Base-by-base conservation (phyloP, 2,113 vertebrate species). In the Neolamprologus devosi region DNA sequence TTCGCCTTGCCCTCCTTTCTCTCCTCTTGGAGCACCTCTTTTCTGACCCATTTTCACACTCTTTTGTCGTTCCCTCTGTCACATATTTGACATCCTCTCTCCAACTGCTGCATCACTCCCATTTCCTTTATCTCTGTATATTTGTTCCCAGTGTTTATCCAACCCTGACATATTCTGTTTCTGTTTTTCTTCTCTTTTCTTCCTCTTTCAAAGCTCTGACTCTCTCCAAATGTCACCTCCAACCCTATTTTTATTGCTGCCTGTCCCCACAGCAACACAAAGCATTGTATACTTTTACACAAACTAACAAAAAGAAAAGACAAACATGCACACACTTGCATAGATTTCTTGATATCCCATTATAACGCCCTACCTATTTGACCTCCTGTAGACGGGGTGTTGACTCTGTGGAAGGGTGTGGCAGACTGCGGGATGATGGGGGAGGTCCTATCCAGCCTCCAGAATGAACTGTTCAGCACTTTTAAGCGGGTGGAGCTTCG, bases 341-440 rank as follows among this genome's bases (percentile, higher is more conserved):
- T 4, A 82, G 16, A 87, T 58, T 30, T 73, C 53, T 58, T 26
- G 8, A 70, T 53, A 7, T 35, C 47, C 40, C 16, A 60, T 82
- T 73, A 75, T 53, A 85, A 83, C 28, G 8, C 80, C 11, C 9
- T 14, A 30, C 4, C 6, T 78, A 10, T 40, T 12, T 89, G 55
- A 78, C 53, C 82, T 83, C 85, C 7, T 88, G 33, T 90, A 99
- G 98, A 97, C 90, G 97, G 97, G 91, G 97, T 97, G 0, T 79
- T 99, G 94, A 96, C 97, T 93, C 97, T 99, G 88, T 99, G 98
- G 98, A 98, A 97, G 89, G 97, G 97, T 55, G 98, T 99, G 85
- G 97, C 97, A 75, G 97, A 98, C 10, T 97, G 97, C 5, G 98
- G 98, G 13, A 94, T 99, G 93, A 98, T 99, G 97, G 97, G 97